Base-by-base conservation (phyloP, 2,113 vertebrate species). In the Anolis carolinensis region DNA sequence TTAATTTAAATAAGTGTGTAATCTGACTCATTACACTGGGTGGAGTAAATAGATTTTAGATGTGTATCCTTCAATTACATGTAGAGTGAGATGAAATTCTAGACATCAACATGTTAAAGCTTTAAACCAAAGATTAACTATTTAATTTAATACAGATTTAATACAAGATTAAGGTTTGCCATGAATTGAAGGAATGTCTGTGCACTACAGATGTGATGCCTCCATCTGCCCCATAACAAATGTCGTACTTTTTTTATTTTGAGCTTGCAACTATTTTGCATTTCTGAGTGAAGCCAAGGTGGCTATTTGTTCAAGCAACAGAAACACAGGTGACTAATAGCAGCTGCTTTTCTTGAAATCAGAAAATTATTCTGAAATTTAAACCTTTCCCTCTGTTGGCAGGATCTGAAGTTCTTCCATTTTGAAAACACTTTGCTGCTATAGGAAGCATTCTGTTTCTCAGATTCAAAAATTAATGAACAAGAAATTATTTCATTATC, bases 1-100 rank as follows among this genome's bases (percentile, higher is more conserved):
- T 91, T 94, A 91, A 93, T 93, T 94, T 92, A 87, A 91, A 90
- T 88, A 87, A 86, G 73, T 78, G 90, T 94, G 87, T 91, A 89
- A 91, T 93, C 93, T 94, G 88, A 94, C 90, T 91, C 81, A 90
- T 88, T 91, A 93, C 88, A 86, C 32, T 84, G 52, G 84, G 89
- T 23, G 86, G 88, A 88, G 34, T 73, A 88, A 89, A 86, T 30
- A 89, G 82, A 92, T 84, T 0, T 0, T 68, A 92, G 91, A 91
- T 87, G 90, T 30, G 76, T 81, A 84, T 76, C 91, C 92, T 91
- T 87, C 90, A 87, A 93, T 87, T 89, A 92, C 63, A 91, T 65
- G 11, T 4, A 79, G 87, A 85, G 70, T 85, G 93, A 63, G 90
- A 93, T 86, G 91, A 92, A 90, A 92, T 86, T 82, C 79, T 87